phyloP scores from a whole-genome alignment of 1,140 invertebrate genomes.

The Achatina immaculata region DNA sequence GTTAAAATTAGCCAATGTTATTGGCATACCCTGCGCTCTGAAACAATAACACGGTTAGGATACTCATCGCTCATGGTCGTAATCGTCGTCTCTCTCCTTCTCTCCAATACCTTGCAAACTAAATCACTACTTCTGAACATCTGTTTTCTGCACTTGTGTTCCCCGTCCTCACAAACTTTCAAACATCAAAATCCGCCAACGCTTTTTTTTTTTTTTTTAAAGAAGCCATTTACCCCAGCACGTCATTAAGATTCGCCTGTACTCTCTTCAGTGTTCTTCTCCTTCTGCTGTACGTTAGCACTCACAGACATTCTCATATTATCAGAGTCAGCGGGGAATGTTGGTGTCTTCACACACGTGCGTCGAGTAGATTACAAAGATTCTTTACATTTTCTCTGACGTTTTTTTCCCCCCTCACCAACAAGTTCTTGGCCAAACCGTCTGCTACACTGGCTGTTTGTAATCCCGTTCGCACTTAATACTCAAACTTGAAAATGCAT shows the following conservation, averaged over 20 bases:
- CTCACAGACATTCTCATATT: not conserved
- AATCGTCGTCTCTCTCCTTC: no score
- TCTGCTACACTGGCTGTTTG: not conserved
- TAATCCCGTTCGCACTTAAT: not conserved
- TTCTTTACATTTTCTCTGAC: not conserved
- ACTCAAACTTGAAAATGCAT: no score
- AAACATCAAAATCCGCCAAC: no score
- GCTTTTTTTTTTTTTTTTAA: no score
- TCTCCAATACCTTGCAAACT: no score
- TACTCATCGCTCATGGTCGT: no score
- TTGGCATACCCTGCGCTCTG: no score
- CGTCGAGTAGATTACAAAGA: not conserved
- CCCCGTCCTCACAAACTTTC: no score
- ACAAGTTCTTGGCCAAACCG: not conserved
- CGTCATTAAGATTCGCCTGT: slow-evolving; percentile 8
- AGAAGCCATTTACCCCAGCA: not conserved
- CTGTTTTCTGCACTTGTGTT: no score
- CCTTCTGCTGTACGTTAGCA: not conserved
- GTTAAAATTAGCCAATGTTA: no score
- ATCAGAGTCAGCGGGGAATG: slow-evolving; percentile 1
- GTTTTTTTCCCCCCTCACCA: not conserved
- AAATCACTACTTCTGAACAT: no score
- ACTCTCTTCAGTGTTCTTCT: not conserved
- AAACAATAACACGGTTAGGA: no score
- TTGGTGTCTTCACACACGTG: not conserved